Evolutionary conservation across 2,113 vertebrate genomes (phyloP).

Genomic region (Tinamus guttatus): DNA sequence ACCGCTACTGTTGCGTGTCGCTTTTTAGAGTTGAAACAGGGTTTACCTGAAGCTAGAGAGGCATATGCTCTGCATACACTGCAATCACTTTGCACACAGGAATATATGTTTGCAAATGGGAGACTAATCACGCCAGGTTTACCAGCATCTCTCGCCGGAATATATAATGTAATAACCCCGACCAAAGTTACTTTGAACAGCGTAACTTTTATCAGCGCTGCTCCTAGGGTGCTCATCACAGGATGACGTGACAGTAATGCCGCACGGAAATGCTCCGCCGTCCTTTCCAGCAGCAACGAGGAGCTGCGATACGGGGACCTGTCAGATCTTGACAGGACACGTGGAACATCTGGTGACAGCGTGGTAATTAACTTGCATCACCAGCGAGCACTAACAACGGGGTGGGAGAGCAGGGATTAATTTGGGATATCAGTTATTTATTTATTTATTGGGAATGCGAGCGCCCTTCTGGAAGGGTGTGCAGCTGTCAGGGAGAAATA

Average conservation of each 20-base stretch:
- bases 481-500: accelerated
- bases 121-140: constrained; percentile 15
- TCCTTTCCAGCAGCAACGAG: constrained; percentile 33
- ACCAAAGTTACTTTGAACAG: constrained; percentile 19
- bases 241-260: constrained; percentile 35
- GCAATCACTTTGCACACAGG: not conserved
- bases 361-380: constrained; percentile 27
- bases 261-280: not conserved
- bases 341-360: not conserved
- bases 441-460: not conserved
- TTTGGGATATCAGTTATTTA: not conserved
- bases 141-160: constrained; percentile 11
- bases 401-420: not conserved
- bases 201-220: constrained; percentile 49
- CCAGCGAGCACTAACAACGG: not conserved
- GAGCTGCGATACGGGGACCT: not conserved
- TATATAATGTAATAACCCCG: not conserved
- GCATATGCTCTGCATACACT: not conserved
- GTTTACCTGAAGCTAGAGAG: not conserved
- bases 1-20: accelerated
- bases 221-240: constrained; percentile 38
- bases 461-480: not conserved
- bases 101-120: constrained; percentile 32
- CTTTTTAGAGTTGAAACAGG: not conserved
- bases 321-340: constrained; percentile 37